phyloP scores from a whole-genome alignment of 1,140 invertebrate genomes.

The Zaprionus ghesquierei region DNA sequence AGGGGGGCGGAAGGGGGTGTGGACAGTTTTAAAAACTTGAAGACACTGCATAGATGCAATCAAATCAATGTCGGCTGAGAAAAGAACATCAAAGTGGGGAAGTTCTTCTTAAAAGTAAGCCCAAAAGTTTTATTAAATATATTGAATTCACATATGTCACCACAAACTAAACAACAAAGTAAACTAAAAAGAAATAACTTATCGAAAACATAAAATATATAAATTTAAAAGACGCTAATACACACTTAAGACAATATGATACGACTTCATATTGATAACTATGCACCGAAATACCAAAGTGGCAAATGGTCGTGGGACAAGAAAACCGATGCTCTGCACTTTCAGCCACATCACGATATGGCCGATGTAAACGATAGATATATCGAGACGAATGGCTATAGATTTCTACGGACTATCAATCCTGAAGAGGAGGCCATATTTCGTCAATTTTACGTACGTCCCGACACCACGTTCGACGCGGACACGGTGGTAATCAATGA shows the following conservation, averaged over 20 bases:
- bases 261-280: constrained; percentile 51
- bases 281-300: constrained; percentile 61
- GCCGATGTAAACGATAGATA: constrained; percentile 44
- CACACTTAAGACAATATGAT: constrained; percentile 40
- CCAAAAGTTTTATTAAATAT: too few relatives aligned
- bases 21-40: too few relatives aligned
- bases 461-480: constrained; percentile 40
- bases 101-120: too few relatives aligned
- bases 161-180: too few relatives aligned
- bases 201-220: too few relatives aligned
- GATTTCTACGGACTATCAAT: constrained; percentile 57
- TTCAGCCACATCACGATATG: constrained; percentile 51
- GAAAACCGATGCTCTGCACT: constrained; percentile 42
- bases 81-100: too few relatives aligned
- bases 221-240: too few relatives aligned
- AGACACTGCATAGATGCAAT: too few relatives aligned
- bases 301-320: constrained; percentile 69
- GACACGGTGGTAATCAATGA: constrained; percentile 68
- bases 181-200: too few relatives aligned
- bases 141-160: neutral
- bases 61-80: too few relatives aligned
- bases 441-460: constrained; percentile 51
- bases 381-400: constrained; percentile 50
- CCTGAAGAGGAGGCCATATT: constrained; percentile 72
- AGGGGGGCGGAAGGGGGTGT: too few relatives aligned